Percentiles rank a stretch among this genome's conserved stretches.
Evolutionary conservation across 1,140 invertebrate genomes (phyloP).

Genomic region (Diabrotica undecimpunctata): DNA sequence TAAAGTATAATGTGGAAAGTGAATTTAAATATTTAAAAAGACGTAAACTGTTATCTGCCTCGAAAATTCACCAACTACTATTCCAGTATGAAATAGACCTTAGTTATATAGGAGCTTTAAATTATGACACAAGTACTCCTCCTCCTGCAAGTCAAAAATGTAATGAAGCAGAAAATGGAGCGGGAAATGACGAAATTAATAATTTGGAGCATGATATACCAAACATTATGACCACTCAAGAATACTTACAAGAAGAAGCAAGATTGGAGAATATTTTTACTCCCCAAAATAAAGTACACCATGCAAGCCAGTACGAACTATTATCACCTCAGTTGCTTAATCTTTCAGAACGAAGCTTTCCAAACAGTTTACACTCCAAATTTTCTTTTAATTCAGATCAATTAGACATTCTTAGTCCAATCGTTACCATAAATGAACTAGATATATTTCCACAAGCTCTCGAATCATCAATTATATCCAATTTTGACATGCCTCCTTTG

Average conservation of each 20-base stretch:
- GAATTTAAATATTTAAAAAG: conserved; percentile 32
- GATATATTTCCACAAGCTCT: background rate
- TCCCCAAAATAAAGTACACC: no score
- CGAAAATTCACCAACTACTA: conserved; percentile 29
- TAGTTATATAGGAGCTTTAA: conserved; percentile 3
- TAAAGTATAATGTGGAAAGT: conserved; percentile 40
- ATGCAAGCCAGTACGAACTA: no score
- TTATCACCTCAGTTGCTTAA: no score
- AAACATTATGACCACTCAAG: no score
- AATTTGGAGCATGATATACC: no score
- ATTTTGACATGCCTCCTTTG: no score
- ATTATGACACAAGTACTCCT: background rate
- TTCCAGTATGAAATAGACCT: conserved; percentile 29
- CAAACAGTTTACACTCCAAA: background rate
- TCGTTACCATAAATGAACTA: background rate
- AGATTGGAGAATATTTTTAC: no score
- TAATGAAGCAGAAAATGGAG: no score
- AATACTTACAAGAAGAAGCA: no score
- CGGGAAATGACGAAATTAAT: no score
- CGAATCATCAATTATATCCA: no score
- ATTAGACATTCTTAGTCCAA: background rate
- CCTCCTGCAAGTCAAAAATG: background rate
- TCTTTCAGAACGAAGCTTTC: no score
- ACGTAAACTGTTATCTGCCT: conserved; percentile 21
- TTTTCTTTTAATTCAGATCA: background rate